phyloP scores from a whole-genome alignment of 2,797 vertebrate species.

The Sebastolobus altivelis region DNA sequence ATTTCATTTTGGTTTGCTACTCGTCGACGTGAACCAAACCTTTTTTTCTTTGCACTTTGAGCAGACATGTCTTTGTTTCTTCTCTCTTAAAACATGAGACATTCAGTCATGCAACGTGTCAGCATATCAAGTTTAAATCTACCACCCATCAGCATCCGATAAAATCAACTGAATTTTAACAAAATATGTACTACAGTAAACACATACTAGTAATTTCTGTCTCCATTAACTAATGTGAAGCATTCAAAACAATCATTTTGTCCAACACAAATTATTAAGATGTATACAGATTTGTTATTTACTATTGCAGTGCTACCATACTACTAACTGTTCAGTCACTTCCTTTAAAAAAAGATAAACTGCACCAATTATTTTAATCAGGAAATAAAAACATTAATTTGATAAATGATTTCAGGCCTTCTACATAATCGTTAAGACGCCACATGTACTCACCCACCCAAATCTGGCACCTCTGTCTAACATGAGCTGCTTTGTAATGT shows the following conservation, averaged over 20 bases:
- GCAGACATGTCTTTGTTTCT: constrained; percentile 71
- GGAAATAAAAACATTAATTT: not conserved
- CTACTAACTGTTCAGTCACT: not conserved
- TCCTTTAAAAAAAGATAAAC: not conserved
- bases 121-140: constrained; percentile 14
- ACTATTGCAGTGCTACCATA: not conserved
- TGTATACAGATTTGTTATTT: not conserved
- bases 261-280: not conserved
- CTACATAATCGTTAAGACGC: not conserved
- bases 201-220: not conserved
- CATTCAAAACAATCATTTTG: not conserved
- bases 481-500: constrained; percentile 40
- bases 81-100: constrained; percentile 53
- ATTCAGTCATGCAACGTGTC: constrained; percentile 29
- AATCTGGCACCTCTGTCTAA: constrained; percentile 46
- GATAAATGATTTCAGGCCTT: not conserved
- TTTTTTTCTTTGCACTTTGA: constrained; percentile 71
- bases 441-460: constrained; percentile 58
- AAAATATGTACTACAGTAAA: not conserved
- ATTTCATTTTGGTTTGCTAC: constrained; percentile 31
- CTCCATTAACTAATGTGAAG: not conserved
- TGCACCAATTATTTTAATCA: not conserved
- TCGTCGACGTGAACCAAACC: constrained; percentile 69
- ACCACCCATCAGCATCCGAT: not conserved
- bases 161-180: not conserved